Evolutionary conservation across 2,797 vertebrate species (phyloP).

Genomic region (Chelonia mydas): DNA sequence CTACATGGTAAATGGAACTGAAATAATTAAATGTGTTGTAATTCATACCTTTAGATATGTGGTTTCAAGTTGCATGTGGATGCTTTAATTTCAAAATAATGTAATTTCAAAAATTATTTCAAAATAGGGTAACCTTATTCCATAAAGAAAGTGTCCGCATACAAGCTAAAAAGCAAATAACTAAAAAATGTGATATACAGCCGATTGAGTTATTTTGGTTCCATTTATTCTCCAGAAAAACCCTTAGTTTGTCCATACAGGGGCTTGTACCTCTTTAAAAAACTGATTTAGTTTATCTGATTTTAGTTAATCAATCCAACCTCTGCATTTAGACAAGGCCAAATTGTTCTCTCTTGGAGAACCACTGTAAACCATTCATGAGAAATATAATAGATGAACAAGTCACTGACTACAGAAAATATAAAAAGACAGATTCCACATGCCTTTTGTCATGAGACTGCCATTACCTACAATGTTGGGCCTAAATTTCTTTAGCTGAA

Average conservation of each 20-base stretch:
- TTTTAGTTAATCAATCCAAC: not conserved
- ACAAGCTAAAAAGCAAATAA: not conserved
- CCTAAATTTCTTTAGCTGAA: not conserved
- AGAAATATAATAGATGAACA: not conserved
- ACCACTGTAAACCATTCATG: slow-evolving; percentile 29
- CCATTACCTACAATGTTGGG: not conserved
- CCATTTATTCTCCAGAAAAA: not conserved
- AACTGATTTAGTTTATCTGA: not conserved
- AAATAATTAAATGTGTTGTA: slow-evolving; percentile 50
- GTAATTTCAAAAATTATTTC: not conserved
- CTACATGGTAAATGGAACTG: slow-evolving; percentile 44
- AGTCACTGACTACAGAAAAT: not conserved
- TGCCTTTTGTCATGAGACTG: not conserved
- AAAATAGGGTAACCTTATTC: slow-evolving; percentile 8
- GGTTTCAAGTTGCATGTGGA: slow-evolving; percentile 2
- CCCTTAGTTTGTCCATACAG: not conserved
- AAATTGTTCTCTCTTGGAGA: slow-evolving; percentile 20
- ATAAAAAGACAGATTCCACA: not conserved
- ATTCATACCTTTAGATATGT: not conserved
- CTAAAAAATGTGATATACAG: not conserved
- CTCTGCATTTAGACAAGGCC: not conserved
- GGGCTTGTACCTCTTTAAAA: not conserved
- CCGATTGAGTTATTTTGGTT: not conserved
- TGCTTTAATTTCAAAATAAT: slow-evolving; percentile 37
- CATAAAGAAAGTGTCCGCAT: slow-evolving; percentile 11